Base-by-base conservation (phyloP, 2,113 vertebrate species). In the Anser brachyrhynchus region DNA sequence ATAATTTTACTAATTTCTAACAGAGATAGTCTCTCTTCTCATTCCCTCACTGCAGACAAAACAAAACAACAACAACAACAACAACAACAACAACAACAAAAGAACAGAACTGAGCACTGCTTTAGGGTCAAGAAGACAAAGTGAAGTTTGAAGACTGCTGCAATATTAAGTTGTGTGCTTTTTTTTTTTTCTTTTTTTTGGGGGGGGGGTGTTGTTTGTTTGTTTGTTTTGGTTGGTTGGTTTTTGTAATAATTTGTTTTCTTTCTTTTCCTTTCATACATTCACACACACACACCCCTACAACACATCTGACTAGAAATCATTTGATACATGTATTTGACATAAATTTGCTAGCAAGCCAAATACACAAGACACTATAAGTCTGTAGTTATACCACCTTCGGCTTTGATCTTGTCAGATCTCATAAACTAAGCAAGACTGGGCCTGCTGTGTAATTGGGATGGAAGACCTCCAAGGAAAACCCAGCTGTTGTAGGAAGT, bases 391-490 rank as follows among this genome's bases (percentile, higher is more conserved):
- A 49, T 96, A 93, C 93, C 93, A 97, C 95, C 95, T 90, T 96
- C 95, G 95, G 95, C 92, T 96, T 97, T 96, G 95, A 97, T 96
- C 95, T 96, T 97, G 96, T 97, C 96, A 97, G 90, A 95, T 96
- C 92, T 96, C 95, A 96, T 96, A 96, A 97, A 96, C 96, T 90
- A 96, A 95, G 96, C 92, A 97, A 97, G 96, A 96, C 79, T 95
- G 95, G 95, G 90, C 94, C 76, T 96, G 96, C 95, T 95, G 95
- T 75, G 90, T 96, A 97, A 97, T 94, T 96, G 95, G 93, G 93
- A 96, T 96, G 95, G 96, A 97, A 96, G 95, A 96, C 90, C 96
- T 97, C 95, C 95, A 96, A 97, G 96, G 95, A 97, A 97, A 96
- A 95, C 92, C 88, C 95, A 96, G 96, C 88, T 97, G 95, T 94